Conservation (phyloP, 1,140 invertebrate genomes). For the Drosophila triauraria region DNA sequence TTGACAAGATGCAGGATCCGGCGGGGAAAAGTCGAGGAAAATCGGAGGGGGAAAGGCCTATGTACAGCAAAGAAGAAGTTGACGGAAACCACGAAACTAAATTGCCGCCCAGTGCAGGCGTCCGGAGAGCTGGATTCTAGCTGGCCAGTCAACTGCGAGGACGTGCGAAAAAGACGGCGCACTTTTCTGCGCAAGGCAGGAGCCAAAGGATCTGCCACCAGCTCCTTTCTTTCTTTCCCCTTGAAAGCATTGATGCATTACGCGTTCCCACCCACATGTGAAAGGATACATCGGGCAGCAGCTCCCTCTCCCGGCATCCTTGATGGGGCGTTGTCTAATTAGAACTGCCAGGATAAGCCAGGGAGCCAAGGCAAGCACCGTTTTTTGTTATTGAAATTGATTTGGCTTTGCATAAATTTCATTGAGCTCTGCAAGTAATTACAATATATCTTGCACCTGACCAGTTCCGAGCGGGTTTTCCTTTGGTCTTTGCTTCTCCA, state of each 20-base stretch:
- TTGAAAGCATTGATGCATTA: conserved; percentile 55
- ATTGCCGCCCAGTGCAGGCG: conserved; percentile 53
- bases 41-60: conserved; percentile 31
- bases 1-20: conserved; percentile 63
- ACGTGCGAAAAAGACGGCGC: conserved; percentile 78
- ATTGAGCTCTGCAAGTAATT: conserved; percentile 72
- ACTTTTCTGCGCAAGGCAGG: conserved; percentile 76
- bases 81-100: conserved; percentile 80
- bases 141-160: conserved; percentile 59
- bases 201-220: conserved; percentile 40
- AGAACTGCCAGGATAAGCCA: conserved; percentile 53
- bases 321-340: conserved; percentile 68
- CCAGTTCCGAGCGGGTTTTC: conserved; percentile 14
- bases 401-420: conserved; percentile 81
- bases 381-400: conserved; percentile 80
- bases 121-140: conserved; percentile 10
- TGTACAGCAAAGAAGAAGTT: conserved; percentile 70
- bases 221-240: background rate
- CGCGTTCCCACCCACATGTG: conserved; percentile 28
- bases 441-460: conserved; percentile 75
- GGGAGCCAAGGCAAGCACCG: background rate
- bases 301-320: conserved; percentile 6
- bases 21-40: background rate
- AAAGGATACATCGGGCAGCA: conserved; percentile 25
- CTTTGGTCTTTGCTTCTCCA: background rate